Evolutionary conservation across 2,797 vertebrate genomes (phyloP), one percentile per base, ranked within the genome.

Genomic region (Loris lydekkerianus): DNA sequence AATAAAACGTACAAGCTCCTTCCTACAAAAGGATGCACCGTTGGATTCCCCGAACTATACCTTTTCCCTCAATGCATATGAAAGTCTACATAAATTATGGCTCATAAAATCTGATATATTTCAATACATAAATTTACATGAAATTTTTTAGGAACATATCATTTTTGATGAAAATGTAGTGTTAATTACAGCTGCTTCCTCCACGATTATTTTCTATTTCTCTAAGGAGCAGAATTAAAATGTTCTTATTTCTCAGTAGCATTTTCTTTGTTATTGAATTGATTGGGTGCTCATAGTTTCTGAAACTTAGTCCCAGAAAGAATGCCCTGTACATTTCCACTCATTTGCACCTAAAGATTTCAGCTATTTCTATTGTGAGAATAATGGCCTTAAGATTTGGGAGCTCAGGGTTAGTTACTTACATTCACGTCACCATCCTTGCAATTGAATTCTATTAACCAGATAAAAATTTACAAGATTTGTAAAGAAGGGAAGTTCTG

Each of bases 101-200:
- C 70, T 67, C 34, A 93, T 61, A 84, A 95, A 96, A 84, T 89
- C 91, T 81, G 17, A 87, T 58, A 82, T 69, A 93, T 29, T 89
- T 0, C 9, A 90, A 90, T 75, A 70, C 9, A 75, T 78, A 91
- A 73, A 67, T 67, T 80, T 40, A 83, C 31, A 86, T 31, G 17
- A 43, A 53, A 75, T n/a, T 43, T 70, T 46, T 70, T 69, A 92
- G 61, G 23, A 93, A 69, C 31, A 78, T 29, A 46, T 72, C 31
- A 88, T 70, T 83, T 89, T 87, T 61, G 5, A 20, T 86, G 56
- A 89, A 94, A 49, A 77, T 46, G 15, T 69, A 13, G 61, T 40
- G 15, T 34, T 76, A 65, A 89, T 86, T 73, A 72, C 10, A 76
- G 37, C 69, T 14, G 27, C 91, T 81, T 10, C 17, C 43, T 4